Percentiles rank a stretch among this genome's conserved stretches.
Evolutionary conservation across 2,888 invertebrate genomes (phyloP).

Genomic region (Cenopis cana): DNA sequence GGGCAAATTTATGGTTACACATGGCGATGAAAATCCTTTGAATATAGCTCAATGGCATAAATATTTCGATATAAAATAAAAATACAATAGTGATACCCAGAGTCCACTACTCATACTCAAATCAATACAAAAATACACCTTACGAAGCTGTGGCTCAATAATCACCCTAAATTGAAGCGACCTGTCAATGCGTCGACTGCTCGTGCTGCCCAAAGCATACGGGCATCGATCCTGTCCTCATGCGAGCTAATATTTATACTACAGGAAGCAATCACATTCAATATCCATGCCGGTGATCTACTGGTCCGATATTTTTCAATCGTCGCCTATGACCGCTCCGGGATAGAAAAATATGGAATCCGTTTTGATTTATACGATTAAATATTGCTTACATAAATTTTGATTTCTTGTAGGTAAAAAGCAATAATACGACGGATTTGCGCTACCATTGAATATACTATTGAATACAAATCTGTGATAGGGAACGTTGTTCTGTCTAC

Average conservation of each 20-base stretch:
- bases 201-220: slow-evolving; percentile 33
- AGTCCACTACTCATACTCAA: too few relatives aligned
- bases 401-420: slow-evolving; percentile 42
- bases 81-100: too few relatives aligned
- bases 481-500: slow-evolving; percentile 21
- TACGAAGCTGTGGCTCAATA: background rate
- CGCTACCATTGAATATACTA: slow-evolving; percentile 37
- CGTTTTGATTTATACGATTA: slow-evolving; percentile 41
- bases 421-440: slow-evolving; percentile 36
- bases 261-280: slow-evolving; percentile 58
- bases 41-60: too few relatives aligned
- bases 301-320: slow-evolving; percentile 54
- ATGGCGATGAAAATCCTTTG: too few relatives aligned
- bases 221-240: slow-evolving; percentile 28
- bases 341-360: slow-evolving; percentile 39
- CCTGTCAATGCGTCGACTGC: slow-evolving; percentile 19
- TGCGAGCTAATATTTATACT: slow-evolving; percentile 58
- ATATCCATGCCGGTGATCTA: slow-evolving; percentile 51
- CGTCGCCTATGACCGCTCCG: slow-evolving; percentile 45
- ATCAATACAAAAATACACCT: too few relatives aligned
- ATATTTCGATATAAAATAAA: too few relatives aligned
- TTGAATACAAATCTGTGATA: slow-evolving; percentile 40
- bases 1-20: too few relatives aligned
- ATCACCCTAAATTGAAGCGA: slow-evolving; percentile 17
- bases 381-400: slow-evolving; percentile 44